Conservation (phyloP, 2,113 vertebrate species). For the Nanorana parkeri region DNA sequence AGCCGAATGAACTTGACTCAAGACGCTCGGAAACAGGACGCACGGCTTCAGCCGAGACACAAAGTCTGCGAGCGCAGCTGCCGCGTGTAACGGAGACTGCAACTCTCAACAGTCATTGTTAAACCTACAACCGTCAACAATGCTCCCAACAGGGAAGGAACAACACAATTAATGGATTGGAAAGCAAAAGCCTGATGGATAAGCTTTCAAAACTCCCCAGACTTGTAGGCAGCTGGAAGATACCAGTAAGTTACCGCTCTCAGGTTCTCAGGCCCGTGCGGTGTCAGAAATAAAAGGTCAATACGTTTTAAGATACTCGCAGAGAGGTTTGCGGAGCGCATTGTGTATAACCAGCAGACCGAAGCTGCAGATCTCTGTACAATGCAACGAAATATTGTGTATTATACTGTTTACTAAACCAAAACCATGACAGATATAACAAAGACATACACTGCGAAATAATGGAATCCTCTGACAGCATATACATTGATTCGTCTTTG, state of each 20-base stretch:
- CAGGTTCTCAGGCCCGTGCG: constrained; percentile 49
- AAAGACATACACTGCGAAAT: too few relatives aligned
- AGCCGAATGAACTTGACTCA: constrained; percentile 19
- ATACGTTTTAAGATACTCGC: constrained; percentile 33
- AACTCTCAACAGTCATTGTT: constrained; percentile 68
- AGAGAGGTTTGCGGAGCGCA: constrained; percentile 41
- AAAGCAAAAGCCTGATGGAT: constrained; percentile 74
- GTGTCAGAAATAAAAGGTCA: constrained; percentile 62
- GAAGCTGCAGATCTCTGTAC: background rate
- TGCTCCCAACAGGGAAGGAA: constrained; percentile 73
- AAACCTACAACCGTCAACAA: constrained; percentile 72
- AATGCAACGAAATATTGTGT: background rate
- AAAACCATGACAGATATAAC: too few relatives aligned
- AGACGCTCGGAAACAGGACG: constrained; percentile 51
- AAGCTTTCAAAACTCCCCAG: constrained; percentile 70
- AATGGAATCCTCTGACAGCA: too few relatives aligned
- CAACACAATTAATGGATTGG: constrained; percentile 78
- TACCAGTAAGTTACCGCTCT: constrained; percentile 64
- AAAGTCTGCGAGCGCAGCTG: constrained; percentile 63
- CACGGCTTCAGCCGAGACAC: constrained; percentile 57
- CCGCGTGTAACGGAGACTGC: constrained; percentile 65
- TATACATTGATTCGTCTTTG: too few relatives aligned
- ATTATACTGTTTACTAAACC: background rate
- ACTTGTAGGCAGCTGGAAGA: constrained; percentile 64
- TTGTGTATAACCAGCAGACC: constrained; percentile 28